Evolutionary conservation across 2,797 vertebrate species (phyloP).

Genomic region (Brachyrhaphis roseni): DNA sequence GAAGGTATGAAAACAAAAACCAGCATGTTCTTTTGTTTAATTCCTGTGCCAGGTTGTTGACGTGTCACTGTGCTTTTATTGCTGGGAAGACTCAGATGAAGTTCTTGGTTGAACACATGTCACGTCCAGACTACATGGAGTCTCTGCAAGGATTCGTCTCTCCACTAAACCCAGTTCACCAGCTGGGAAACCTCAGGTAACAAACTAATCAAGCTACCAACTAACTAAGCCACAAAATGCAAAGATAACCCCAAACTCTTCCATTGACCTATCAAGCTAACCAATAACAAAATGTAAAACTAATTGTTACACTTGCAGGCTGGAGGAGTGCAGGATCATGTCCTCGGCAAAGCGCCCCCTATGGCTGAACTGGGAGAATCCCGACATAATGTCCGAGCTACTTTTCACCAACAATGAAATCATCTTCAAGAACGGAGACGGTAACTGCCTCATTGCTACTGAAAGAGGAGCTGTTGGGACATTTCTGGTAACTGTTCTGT

Average conservation of each 20-base stretch:
- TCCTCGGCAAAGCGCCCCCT: slow-evolving; percentile 82
- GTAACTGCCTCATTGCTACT: slow-evolving; percentile 41
- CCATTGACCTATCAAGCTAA: background rate
- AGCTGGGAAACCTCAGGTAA: slow-evolving; percentile 82
- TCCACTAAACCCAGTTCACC: slow-evolving; percentile 83
- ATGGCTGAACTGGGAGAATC: slow-evolving; percentile 86
- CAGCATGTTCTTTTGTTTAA: background rate
- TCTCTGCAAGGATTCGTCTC: slow-evolving; percentile 83
- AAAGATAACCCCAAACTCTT: background rate
- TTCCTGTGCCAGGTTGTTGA: slow-evolving; percentile 18
- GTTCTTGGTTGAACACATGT: slow-evolving; percentile 86
- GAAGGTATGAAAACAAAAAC: slow-evolving; percentile 60
- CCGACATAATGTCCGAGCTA: slow-evolving; percentile 84
- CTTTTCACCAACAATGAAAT: slow-evolving; percentile 85
- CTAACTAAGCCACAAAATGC: background rate
- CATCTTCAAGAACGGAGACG: slow-evolving; percentile 85
- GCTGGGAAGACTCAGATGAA: slow-evolving; percentile 82
- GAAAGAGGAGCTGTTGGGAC: background rate
- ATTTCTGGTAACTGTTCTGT: slow-evolving; percentile 22
- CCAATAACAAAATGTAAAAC: background rate
- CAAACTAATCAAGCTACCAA: background rate
- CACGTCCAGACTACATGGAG: slow-evolving; percentile 84
- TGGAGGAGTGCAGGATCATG: slow-evolving; percentile 84
- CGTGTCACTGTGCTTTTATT: slow-evolving; percentile 37
- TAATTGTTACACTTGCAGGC: slow-evolving; percentile 42